Evolutionary conservation across 2,797 vertebrate genomes (phyloP), one percentile per base, ranked within the genome.

Genomic region (Dermochelys coriacea): DNA sequence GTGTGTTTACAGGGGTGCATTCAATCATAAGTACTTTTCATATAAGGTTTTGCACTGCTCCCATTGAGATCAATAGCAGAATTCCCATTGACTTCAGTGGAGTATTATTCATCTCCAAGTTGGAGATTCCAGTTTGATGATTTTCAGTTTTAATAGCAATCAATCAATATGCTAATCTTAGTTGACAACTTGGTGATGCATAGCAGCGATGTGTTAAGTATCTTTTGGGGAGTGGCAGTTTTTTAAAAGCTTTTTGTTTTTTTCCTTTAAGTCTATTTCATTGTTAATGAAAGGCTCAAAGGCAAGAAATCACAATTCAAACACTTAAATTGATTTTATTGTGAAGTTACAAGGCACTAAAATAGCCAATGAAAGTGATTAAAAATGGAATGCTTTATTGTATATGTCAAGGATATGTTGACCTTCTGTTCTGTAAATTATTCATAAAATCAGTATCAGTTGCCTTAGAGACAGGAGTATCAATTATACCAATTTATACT

Each of bases 381-480:
- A 54, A 92, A 89, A 77, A 75, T 75, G 47, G 8, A 77, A 41
- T 91, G 54, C 2, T 80, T 8, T 47, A 85, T 57, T 31, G 27
- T 27, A 12, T 75, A 47, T 12, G 8, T 47, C 45, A 75, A 45
- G 31, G 27, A 81, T 54, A 51, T 15, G 25, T 34, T 59, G 15
- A 10, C 5, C 50, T 87, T 85, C 27, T 85, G 16, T 59, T 21
- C 29, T 74, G 50, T 8, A 91, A 94, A 89, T 88, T 51, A 59
- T 19, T 55, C 85, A 75, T 9, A 85, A 94, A 89, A 85, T 45
- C 5, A 82, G 87, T 96, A 74, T 49, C 37, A 75, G 19, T 49
- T 37, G 18, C 5, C 91, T 31, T 50, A 45, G 41, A 29, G 61
- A 64, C 2, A 86, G 50, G 50, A 71, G 14, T 25, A 83, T 19